These are phyloP conservation scores for Xyrichtys novacula DNA, from an alignment of 2,797 vertebrate species.

Conservation along the genomic window DNA sequence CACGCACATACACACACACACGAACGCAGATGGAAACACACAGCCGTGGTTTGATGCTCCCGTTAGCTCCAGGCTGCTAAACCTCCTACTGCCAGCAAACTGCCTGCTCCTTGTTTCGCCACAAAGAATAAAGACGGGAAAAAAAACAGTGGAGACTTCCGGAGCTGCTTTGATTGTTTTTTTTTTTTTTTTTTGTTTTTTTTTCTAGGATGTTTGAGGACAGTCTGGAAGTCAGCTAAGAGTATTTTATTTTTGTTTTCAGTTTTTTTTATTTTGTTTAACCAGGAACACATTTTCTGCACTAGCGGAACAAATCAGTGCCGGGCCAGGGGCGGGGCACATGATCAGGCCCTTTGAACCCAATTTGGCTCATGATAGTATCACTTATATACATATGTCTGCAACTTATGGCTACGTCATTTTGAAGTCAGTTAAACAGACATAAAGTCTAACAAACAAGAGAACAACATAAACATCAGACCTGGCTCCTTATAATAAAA, in stretches of 20 bases:
- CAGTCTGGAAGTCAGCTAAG: conserved; percentile 57
- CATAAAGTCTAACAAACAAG: too few relatives aligned
- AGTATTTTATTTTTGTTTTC: too few relatives aligned
- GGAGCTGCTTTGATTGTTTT: conserved; percentile 76
- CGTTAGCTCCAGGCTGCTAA: conserved; percentile 85
- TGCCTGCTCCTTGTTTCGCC: conserved; percentile 77
- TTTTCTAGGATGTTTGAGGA: conserved; percentile 54
- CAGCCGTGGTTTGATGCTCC: conserved; percentile 79
- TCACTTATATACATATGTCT: too few relatives aligned
- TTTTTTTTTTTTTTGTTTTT: conserved; percentile 51
- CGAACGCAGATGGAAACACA: conserved; percentile 73
- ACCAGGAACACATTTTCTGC: not conserved
- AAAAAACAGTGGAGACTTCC: conserved; percentile 71
- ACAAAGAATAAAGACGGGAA: conserved; percentile 64
- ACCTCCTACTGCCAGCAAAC: conserved; percentile 84
- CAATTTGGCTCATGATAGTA: too few relatives aligned
- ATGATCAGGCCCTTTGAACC: too few relatives aligned
- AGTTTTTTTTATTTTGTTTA: too few relatives aligned
- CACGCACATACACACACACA: conserved; percentile 74
- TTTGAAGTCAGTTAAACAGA: too few relatives aligned
- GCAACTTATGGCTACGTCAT: too few relatives aligned
- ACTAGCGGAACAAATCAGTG: too few relatives aligned
- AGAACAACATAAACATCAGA: too few relatives aligned
- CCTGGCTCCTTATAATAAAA: too few relatives aligned
- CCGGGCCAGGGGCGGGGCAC: too few relatives aligned